A percentile compares a stretch with the other conserved stretches of the same genome.
phyloP scores from a whole-genome alignment of 2,113 vertebrate genomes.

The Sinocyclocheilus maitianheensis region DNA sequence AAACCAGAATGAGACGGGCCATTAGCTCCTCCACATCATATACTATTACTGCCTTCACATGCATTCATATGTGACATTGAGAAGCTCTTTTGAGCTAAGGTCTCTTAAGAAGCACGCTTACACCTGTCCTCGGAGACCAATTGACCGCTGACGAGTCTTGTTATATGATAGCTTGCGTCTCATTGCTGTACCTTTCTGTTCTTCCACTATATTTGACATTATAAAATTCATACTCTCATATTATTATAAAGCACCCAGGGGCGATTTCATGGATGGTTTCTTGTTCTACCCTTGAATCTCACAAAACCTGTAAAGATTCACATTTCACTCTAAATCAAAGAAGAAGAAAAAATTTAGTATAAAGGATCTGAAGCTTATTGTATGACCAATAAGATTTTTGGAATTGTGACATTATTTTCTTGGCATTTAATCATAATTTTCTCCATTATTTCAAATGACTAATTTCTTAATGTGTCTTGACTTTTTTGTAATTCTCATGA shows the following conservation, averaged over 20 bases:
- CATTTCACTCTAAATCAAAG: not conserved
- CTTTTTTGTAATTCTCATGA: not conserved
- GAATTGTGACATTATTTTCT: not conserved
- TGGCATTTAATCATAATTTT: not conserved
- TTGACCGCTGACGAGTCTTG: not conserved
- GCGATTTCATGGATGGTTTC: not conserved
- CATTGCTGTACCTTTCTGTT: not conserved
- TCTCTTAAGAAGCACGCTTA: not conserved
- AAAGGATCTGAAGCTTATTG: not conserved
- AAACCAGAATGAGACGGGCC: slow-evolving; percentile 28
- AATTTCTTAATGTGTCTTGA: not conserved
- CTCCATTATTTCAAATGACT: not conserved
- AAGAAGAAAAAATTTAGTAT: not conserved
- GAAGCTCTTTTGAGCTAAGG: not conserved
- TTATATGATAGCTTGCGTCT: not conserved
- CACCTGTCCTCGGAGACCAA: not conserved
- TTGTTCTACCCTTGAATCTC: not conserved
- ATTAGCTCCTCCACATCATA: slow-evolving; percentile 16
- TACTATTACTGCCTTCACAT: not conserved
- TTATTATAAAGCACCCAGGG: not conserved
- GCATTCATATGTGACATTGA: not conserved
- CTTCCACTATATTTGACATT: not conserved
- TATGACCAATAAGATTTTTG: not conserved
- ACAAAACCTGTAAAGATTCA: not conserved
- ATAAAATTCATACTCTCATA: not conserved